Percentiles rank a stretch among this genome's conserved stretches.
These are phyloP conservation scores for Mythimna ferrago DNA, from an alignment of 2,888 invertebrate genomes.

Conservation along the genomic window DNA sequence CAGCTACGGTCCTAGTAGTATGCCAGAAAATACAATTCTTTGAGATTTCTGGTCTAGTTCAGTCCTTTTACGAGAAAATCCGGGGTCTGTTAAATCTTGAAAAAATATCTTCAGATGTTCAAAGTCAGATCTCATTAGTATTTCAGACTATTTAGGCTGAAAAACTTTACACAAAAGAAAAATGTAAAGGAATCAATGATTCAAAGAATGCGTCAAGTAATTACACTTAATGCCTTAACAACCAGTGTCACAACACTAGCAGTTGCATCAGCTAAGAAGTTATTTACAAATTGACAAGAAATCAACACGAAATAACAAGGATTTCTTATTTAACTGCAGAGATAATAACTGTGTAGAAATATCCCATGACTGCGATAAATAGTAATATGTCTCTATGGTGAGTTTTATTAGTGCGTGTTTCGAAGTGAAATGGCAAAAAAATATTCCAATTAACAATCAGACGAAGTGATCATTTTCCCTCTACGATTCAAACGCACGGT, in stretches of 20 bases:
- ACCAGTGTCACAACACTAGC: constrained; percentile 40
- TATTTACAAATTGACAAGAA: constrained; percentile 42
- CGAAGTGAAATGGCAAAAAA: constrained; percentile 34
- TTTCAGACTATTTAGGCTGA: not conserved
- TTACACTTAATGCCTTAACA: constrained; percentile 21
- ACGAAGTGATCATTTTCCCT: constrained; percentile 37
- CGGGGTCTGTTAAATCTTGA: not conserved
- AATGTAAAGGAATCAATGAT: constrained; percentile 16
- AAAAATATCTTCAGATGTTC: not conserved
- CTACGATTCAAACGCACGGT: constrained; percentile 25
- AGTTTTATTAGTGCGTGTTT: constrained; percentile 30
- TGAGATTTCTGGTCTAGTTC: too few species aligned
- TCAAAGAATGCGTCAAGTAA: constrained; percentile 20
- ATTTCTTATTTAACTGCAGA: constrained; percentile 34
- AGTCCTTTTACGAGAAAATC: not conserved
- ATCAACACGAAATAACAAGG: constrained; percentile 41
- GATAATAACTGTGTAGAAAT: constrained; percentile 40
- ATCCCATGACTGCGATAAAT: constrained; percentile 16
- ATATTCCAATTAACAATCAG: constrained; percentile 39
- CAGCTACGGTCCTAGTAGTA: too few species aligned
- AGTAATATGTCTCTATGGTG: constrained; percentile 25
- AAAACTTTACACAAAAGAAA: not conserved
- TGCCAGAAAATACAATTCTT: too few species aligned
- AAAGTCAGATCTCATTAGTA: not conserved
- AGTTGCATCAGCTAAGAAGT: constrained; percentile 39